Evolutionary conservation across 2,113 vertebrate species (phyloP), one percentile per base, ranked within the genome.

Genomic region (Cebidichthys violaceus): DNA sequence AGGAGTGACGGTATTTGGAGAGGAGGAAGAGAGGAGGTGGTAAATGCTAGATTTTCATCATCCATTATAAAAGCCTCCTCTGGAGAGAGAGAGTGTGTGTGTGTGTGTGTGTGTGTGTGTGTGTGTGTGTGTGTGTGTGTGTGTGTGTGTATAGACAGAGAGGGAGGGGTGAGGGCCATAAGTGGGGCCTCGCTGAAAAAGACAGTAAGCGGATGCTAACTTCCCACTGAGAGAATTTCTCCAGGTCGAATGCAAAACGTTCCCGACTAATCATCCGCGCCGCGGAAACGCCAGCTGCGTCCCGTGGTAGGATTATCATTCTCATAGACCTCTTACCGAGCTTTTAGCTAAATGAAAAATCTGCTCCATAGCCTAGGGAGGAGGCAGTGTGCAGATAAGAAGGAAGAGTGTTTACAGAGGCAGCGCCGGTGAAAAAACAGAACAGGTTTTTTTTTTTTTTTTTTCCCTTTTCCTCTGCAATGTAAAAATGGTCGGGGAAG

Each of bases 331-430:
- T 97, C 97, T 98, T 97, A 97, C 97, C 92, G 97, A 97, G 98
- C 97, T 98, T 97, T 99, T 97, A 97, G 97, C 98, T 97, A 97
- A 99, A 98, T 98, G 98, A 98, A 98, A 98, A 99, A 99, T 99
- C 98, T 99, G 98, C 96, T 94, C 85, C 96, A 96, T 98, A 97
- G 98, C 98, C 98, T 97, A 96, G 97, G 97, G 97, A 99, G 96
- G 96, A 97, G 97, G 96, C 96, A 96, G 96, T 91, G 94, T 96
- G 95, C 96, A 97, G 97, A 98, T 97, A 97, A 97, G 97, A 96
- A 95, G 95, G 95, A 96, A 94, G 96, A 97, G 96, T 97, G 97
- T 98, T 98, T 98, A 98, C 97, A 97, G 96, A 97, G 97, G 97
- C 96, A 96, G 96, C 94, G 97, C 96, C 95, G 96, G 95, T 96